A percentile compares a stretch with the other conserved stretches of the same genome.
phyloP scores from a whole-genome alignment of 2,888 invertebrate species.

The Anorthoa munda region DNA sequence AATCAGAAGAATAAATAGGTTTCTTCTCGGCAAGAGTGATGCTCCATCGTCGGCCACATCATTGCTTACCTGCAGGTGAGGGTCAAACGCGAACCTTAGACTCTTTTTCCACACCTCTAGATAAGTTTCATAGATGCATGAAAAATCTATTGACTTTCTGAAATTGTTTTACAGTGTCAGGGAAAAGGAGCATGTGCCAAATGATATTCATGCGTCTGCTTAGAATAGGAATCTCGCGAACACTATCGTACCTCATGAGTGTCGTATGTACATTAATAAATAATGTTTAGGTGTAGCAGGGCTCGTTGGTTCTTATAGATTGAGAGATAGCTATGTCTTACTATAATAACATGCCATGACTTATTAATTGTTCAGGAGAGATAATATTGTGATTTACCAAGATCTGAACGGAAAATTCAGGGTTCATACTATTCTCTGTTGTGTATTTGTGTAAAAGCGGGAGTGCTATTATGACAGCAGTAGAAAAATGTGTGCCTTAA shows the following conservation, averaged over 20 bases:
- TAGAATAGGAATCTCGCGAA: constrained; percentile 50
- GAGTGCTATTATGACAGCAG: too few species aligned
- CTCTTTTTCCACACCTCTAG: too few species aligned
- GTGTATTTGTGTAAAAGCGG: too few species aligned
- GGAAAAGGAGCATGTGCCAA: constrained; percentile 45
- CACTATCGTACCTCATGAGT: constrained; percentile 33
- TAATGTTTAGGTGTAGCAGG: constrained; percentile 31
- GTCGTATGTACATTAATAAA: constrained; percentile 28
- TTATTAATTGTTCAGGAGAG: neutral
- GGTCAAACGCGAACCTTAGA: too few species aligned
- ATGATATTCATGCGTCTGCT: constrained; percentile 55
- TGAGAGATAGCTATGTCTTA: neutral
- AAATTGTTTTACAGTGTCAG: neutral
- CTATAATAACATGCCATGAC: neutral
- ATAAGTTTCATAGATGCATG: too few species aligned
- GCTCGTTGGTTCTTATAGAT: constrained; percentile 43
- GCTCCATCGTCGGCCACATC: too few species aligned
- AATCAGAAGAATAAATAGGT: too few species aligned
- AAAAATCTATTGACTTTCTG: constrained; percentile 28
- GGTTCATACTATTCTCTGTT: too few species aligned
- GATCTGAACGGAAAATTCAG: too few species aligned
- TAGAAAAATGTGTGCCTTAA: too few species aligned
- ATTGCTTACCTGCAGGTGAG: too few species aligned
- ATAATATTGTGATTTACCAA: neutral
- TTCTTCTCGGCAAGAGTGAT: too few species aligned